These are phyloP conservation scores for Heliconius charithonia DNA, from an alignment of 2,888 invertebrate genomes.

Conservation along the genomic window DNA sequence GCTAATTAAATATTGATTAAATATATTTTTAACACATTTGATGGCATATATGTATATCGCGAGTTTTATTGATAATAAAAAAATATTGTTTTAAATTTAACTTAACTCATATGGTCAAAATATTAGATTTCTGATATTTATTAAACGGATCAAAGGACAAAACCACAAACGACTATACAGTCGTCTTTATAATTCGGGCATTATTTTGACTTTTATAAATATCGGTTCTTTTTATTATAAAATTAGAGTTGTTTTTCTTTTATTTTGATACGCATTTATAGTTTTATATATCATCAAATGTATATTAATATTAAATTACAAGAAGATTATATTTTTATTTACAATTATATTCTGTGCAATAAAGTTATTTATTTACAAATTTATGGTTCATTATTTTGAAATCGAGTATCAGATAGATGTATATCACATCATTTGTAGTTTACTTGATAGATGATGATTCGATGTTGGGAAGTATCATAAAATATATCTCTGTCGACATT, in stretches of 20 bases:
- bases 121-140: too few species aligned
- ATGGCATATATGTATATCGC: constrained; percentile 5
- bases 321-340: constrained; percentile 19
- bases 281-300: constrained; percentile 18
- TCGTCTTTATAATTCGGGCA: too few species aligned
- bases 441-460: background rate
- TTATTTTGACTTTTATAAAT: too few species aligned
- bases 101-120: too few species aligned
- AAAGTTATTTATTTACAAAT: constrained; percentile 9
- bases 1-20: constrained; percentile 22
- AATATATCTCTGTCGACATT: background rate
- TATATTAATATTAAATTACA: constrained; percentile 20
- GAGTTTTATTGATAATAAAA: too few species aligned
- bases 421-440: background rate
- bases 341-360: background rate
- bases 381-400: background rate
- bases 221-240: too few species aligned
- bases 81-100: too few species aligned
- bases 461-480: background rate
- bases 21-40: constrained; percentile 15
- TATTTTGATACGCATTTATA: background rate
- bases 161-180: too few species aligned
- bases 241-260: background rate
- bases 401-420: background rate
- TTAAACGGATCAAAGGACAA: too few species aligned